phyloP scores from a whole-genome alignment of 2,113 vertebrate genomes.

The Lonchura striata region DNA sequence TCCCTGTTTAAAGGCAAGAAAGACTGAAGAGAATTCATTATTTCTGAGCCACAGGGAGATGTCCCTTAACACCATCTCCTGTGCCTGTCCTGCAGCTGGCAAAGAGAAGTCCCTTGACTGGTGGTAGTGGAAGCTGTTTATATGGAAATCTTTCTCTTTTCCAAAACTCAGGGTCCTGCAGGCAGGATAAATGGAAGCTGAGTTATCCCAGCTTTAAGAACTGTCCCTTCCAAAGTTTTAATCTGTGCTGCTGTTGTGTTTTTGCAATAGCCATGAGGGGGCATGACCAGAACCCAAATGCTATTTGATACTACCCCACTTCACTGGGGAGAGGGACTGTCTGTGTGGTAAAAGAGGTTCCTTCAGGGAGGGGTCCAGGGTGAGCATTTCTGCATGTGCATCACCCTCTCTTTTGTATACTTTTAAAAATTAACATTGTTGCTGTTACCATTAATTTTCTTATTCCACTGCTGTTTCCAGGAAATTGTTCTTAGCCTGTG shows the following conservation, averaged over 20 bases:
- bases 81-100: not conserved
- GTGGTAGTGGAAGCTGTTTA: not conserved
- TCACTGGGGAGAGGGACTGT: not conserved
- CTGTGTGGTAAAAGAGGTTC: not conserved
- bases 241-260: not conserved
- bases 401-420: not conserved
- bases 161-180: not conserved
- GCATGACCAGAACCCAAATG: not conserved
- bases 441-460: not conserved
- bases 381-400: not conserved
- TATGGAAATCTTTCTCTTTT: not conserved
- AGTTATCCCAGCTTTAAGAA: not conserved
- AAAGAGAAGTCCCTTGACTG: not conserved
- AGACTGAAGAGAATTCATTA: not conserved
- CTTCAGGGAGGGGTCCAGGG: rapidly evolving
- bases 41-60: not conserved
- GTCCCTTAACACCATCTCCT: not conserved
- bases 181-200: not conserved
- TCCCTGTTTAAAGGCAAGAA: not conserved
- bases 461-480: not conserved
- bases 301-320: not conserved
- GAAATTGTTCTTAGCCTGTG: not conserved
- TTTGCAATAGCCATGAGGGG: not conserved
- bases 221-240: not conserved
- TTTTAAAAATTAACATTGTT: not conserved